These are phyloP conservation scores for Papilio dardanus DNA, from an alignment of 1,140 invertebrate genomes.

Conservation along the genomic window DNA sequence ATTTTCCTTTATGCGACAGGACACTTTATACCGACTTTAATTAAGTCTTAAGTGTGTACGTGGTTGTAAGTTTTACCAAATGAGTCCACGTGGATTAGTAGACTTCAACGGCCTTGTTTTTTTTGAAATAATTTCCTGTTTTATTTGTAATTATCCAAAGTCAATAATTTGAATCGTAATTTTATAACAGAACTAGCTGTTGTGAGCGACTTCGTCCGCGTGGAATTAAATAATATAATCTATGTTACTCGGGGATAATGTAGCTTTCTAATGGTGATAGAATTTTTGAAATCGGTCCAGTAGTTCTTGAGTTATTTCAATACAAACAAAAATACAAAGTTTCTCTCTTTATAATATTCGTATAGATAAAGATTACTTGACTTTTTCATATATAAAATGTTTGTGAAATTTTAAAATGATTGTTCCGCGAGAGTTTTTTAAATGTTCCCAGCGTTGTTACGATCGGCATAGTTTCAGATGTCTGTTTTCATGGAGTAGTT, in stretches of 20 bases:
- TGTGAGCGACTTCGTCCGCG: too few species aligned
- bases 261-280: too few species aligned
- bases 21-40: conserved; percentile 19
- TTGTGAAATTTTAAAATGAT: neutral
- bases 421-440: neutral
- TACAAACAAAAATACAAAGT: too few species aligned
- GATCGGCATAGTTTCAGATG: neutral
- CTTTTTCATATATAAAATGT: neutral
- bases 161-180: neutral
- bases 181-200: too few species aligned
- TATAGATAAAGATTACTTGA: too few species aligned
- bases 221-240: too few species aligned
- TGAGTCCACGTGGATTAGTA: neutral
- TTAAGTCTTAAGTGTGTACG: conserved; percentile 21
- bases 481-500: neutral
- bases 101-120: neutral
- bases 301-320: too few species aligned
- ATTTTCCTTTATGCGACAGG: conserved; percentile 15
- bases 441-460: neutral
- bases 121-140: neutral
- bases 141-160: neutral
- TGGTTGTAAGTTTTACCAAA: conserved; percentile 10
- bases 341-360: too few species aligned
- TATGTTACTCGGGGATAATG: too few species aligned
- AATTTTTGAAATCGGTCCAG: too few species aligned